A percentile compares a stretch with the other conserved stretches of the same genome.
These are phyloP conservation scores for Lasioglossum pauxillum DNA, from an alignment of 2,888 invertebrate genomes.

Conservation along the genomic window DNA sequence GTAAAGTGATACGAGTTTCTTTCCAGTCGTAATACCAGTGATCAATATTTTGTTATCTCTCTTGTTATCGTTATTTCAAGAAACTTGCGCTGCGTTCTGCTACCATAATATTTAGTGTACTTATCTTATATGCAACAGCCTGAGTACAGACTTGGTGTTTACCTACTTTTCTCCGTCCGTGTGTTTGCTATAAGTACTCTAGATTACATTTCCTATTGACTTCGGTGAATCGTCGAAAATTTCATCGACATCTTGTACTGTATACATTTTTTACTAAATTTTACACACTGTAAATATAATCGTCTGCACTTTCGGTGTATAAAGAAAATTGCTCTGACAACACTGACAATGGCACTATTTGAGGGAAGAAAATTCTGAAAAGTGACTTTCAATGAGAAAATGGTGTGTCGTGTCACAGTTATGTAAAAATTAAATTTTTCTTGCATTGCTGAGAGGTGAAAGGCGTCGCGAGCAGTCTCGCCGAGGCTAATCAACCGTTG, in stretches of 20 bases:
- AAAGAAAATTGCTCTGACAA: background rate
- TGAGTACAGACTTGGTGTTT: background rate
- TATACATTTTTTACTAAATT: background rate
- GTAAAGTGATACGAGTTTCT: slow-evolving; percentile 39
- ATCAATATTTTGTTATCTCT: slow-evolving; percentile 46
- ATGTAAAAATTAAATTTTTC: background rate
- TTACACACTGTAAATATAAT: too few relatives aligned
- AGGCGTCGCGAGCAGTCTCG: background rate
- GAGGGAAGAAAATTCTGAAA: background rate
- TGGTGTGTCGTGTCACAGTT: background rate
- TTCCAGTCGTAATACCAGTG: slow-evolving; percentile 39
- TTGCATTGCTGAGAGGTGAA: background rate
- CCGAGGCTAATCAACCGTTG: slow-evolving; percentile 2
- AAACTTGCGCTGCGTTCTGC: background rate
- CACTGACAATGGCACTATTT: background rate
- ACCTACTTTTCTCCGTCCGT: too few relatives aligned
- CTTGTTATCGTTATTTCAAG: background rate
- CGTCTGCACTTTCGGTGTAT: too few relatives aligned
- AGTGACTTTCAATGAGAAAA: background rate
- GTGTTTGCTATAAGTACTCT: background rate
- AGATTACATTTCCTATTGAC: background rate
- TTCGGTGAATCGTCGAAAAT: background rate
- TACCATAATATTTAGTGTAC: background rate
- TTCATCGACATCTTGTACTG: background rate
- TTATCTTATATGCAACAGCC: background rate